A percentile compares a stretch with the other conserved stretches of the same genome.
phyloP scores from a whole-genome alignment of 2,113 vertebrate genomes.

The Piaya cayana region DNA sequence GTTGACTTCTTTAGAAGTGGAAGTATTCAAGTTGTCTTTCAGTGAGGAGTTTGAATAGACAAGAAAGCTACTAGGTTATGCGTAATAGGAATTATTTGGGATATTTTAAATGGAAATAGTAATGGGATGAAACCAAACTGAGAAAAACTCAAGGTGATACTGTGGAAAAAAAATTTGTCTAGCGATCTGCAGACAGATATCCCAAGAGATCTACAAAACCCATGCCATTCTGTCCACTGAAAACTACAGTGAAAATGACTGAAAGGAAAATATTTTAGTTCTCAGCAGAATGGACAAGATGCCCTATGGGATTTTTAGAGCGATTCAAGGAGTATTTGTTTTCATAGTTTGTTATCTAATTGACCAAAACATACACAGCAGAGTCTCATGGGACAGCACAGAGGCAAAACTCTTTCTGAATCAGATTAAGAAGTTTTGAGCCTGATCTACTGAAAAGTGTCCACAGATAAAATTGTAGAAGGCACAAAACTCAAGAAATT shows the following conservation, averaged over 20 bases:
- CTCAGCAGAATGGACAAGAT: neutral
- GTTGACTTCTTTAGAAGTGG: neutral
- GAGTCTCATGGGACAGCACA: neutral
- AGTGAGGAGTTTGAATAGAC: neutral
- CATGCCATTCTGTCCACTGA: neutral
- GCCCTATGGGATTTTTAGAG: neutral
- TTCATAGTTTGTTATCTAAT: constrained; percentile 53
- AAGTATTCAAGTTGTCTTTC: neutral
- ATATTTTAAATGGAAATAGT: neutral
- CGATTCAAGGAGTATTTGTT: constrained; percentile 15
- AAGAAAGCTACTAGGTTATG: neutral
- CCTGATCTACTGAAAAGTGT: neutral
- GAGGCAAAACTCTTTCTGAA: constrained; percentile 12
- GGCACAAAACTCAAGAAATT: neutral
- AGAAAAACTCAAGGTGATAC: constrained; percentile 1
- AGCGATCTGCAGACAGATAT: neutral
- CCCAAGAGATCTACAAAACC: neutral
- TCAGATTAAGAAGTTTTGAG: neutral
- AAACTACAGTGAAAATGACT: neutral
- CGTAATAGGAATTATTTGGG: neutral
- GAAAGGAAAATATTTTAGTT: constrained; percentile 16
- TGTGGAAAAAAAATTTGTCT: neutral
- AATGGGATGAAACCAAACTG: constrained; percentile 29
- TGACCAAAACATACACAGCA: constrained; percentile 26
- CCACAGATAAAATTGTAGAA: neutral